Percentiles rank a stretch among this genome's conserved stretches.
phyloP scores from a whole-genome alignment of 2,797 vertebrate species.

The Amblyopsis hoosieri region DNA sequence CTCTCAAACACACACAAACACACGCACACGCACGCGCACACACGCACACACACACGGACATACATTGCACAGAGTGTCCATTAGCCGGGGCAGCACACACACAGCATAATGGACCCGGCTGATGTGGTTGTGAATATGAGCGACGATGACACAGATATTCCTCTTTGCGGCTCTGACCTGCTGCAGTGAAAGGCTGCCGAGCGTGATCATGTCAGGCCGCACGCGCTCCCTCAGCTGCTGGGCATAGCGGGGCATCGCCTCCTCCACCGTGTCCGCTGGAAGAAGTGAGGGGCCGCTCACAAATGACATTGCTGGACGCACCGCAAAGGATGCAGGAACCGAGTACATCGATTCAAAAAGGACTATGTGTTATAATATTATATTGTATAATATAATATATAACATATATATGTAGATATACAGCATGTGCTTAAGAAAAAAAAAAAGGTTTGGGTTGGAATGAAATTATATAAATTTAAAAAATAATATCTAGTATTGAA shows the following conservation, averaged over 20 bases:
- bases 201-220: conserved; percentile 86
- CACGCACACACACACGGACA: conserved; percentile 38
- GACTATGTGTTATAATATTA: too few relatives aligned
- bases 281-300: conserved; percentile 37
- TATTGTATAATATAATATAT: background rate
- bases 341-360: too few relatives aligned
- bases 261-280: conserved; percentile 60
- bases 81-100: conserved; percentile 61
- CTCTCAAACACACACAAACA: background rate
- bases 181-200: conserved; percentile 86
- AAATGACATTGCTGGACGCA: background rate
- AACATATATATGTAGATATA: background rate
- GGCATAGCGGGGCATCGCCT: conserved; percentile 77
- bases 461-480: background rate
- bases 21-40: conserved; percentile 5
- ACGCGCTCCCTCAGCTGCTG: conserved; percentile 84
- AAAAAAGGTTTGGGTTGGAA: background rate
- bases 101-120: conserved; percentile 71
- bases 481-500: background rate
- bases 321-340: too few relatives aligned
- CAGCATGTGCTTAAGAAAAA: background rate
- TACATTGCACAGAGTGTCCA: conserved; percentile 50
- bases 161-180: conserved; percentile 89
- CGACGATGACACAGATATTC: conserved; percentile 78
- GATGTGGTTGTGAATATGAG: conserved; percentile 72